A percentile compares a stretch with the other conserved stretches of the same genome.
phyloP scores from a whole-genome alignment of 2,888 invertebrate species.

The Nemotelus nigrinus region DNA sequence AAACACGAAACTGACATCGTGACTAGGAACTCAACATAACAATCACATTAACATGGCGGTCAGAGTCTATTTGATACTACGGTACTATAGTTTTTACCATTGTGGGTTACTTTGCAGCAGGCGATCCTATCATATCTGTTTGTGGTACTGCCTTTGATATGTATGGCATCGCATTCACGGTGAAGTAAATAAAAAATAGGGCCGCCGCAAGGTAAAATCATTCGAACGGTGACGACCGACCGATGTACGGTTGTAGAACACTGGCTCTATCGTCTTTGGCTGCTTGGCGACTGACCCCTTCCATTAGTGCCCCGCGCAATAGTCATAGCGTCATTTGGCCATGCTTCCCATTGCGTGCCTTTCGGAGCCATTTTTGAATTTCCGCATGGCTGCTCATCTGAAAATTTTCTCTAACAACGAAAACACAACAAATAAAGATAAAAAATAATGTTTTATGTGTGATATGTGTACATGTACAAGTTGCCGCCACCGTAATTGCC shows the following conservation, averaged over 20 bases:
- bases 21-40: conserved; percentile 35
- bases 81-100: background rate
- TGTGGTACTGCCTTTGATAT: conserved; percentile 8
- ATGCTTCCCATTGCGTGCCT: conserved; percentile 51
- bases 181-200: conserved; percentile 11
- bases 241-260: background rate
- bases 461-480: conserved; percentile 3
- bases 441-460: conserved; percentile 33
- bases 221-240: conserved; percentile 16
- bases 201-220: conserved; percentile 34
- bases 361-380: conserved; percentile 55
- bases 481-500: conserved; percentile 1
- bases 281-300: conserved; percentile 9
- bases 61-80: conserved; percentile 26
- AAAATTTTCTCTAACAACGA: conserved; percentile 55
- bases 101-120: conserved; percentile 7
- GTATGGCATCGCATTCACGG: background rate
- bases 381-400: conserved; percentile 66
- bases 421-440: conserved; percentile 35
- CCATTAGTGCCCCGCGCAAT: conserved; percentile 10
- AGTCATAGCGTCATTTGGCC: conserved; percentile 37
- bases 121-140: conserved; percentile 32
- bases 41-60: conserved; percentile 43
- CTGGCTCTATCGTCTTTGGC: background rate
- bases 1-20: conserved; percentile 35